phyloP scores from a whole-genome alignment of 2,888 invertebrate genomes.

The Siphlonurus alternatus region DNA sequence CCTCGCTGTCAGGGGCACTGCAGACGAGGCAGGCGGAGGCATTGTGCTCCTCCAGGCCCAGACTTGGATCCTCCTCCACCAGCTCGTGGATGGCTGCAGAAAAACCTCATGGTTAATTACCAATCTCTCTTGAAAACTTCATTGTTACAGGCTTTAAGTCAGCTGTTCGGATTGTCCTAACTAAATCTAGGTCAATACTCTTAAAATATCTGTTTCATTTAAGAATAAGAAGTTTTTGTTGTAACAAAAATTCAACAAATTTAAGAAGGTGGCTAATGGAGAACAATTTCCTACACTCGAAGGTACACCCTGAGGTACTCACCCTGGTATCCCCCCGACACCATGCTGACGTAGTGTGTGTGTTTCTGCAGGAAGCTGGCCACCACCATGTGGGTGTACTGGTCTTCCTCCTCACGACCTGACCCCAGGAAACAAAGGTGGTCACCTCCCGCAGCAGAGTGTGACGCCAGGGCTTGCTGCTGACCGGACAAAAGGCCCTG shows the following conservation, averaged over 20 bases:
- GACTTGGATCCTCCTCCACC: constrained; percentile 61
- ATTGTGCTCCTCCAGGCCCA: constrained; percentile 74
- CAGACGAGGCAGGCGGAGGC: constrained; percentile 66
- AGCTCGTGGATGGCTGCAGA: constrained; percentile 54
- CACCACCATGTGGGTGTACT: constrained; percentile 95
- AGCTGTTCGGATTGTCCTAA: too few species aligned
- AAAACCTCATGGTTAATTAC: too few species aligned
- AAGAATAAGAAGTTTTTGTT: too few species aligned
- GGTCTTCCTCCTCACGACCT: constrained; percentile 84
- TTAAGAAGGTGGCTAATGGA: neutral
- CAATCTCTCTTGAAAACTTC: neutral
- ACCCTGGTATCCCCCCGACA: constrained; percentile 75
- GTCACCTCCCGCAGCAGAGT: constrained; percentile 72
- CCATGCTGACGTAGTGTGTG: constrained; percentile 79
- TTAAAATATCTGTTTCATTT: too few species aligned
- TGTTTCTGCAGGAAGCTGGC: constrained; percentile 91
- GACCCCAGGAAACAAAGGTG: constrained; percentile 88
- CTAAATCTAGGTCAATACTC: too few species aligned
- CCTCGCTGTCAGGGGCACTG: constrained; percentile 31
- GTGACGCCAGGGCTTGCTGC: constrained; percentile 66
- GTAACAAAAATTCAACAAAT: too few species aligned
- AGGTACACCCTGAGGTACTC: neutral
- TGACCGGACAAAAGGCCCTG: constrained; percentile 84
- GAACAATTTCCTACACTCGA: neutral
- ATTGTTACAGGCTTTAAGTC: too few species aligned